phyloP scores from a whole-genome alignment of 2,113 vertebrate species.

The Andinoacara biseriatus region DNA sequence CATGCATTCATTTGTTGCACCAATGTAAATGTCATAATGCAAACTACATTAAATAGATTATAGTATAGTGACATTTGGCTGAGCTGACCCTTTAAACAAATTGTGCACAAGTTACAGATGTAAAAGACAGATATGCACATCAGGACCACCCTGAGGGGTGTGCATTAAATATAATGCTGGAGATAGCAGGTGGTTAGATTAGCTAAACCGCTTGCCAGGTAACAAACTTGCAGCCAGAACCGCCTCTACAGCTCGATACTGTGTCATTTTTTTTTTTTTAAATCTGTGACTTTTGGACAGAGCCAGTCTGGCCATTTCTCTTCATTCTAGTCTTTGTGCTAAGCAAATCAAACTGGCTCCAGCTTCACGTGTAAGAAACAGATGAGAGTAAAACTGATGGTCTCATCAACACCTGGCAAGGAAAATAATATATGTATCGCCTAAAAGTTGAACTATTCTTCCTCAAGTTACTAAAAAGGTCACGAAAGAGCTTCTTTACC shows the following conservation, averaged over 20 bases:
- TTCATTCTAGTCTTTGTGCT: neutral
- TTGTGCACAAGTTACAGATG: no score
- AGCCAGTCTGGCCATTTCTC: no score
- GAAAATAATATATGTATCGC: neutral
- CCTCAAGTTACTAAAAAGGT: neutral
- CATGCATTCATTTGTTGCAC: neutral
- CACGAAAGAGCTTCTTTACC: neutral
- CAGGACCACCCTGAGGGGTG: no score
- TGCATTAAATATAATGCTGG: no score
- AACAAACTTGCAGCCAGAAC: neutral
- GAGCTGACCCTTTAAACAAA: neutral
- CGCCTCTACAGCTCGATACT: neutral
- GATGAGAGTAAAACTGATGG: neutral
- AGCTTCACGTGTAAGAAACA: neutral
- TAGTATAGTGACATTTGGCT: neutral
- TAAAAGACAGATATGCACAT: no score
- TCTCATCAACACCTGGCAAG: neutral
- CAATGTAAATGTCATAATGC: neutral
- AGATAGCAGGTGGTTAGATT: neutral
- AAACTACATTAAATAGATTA: neutral
- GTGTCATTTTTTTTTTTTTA: neutral
- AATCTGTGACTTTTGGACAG: neutral
- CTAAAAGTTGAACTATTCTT: neutral
- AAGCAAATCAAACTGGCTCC: neutral
- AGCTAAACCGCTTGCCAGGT: neutral